phyloP scores from a whole-genome alignment of 1,140 invertebrate species.

The Papilio aristodemus region DNA sequence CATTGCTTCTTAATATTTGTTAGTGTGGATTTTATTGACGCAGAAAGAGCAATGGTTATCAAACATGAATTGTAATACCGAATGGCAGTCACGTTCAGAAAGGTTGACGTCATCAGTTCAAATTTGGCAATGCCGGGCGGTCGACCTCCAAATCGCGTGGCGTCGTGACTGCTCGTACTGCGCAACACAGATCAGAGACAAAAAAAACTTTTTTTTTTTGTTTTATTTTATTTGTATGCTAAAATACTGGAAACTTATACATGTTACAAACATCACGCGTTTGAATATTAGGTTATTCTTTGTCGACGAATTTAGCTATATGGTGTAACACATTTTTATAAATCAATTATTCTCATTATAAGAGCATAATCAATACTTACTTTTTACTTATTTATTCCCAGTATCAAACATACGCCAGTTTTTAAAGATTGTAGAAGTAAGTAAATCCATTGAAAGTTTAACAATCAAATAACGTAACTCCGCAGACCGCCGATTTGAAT shows the following conservation, averaged over 20 bases:
- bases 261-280: not conserved
- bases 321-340: too few species aligned
- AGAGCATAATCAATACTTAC: too few species aligned
- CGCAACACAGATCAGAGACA: slow-evolving; percentile 52
- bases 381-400: too few species aligned
- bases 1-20: slow-evolving; percentile 10
- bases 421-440: too few species aligned
- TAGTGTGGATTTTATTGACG: not conserved
- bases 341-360: too few species aligned
- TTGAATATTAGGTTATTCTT: not conserved
- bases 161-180: slow-evolving; percentile 58
- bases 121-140: slow-evolving; percentile 73
- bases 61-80: not conserved
- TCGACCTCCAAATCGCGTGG: slow-evolving; percentile 62
- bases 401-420: too few species aligned
- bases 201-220: slow-evolving; percentile 23
- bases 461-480: too few species aligned
- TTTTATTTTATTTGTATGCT: not conserved
- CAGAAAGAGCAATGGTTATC: slow-evolving; percentile 35
- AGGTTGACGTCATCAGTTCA: slow-evolving; percentile 62
- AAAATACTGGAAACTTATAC: not conserved
- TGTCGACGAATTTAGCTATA: not conserved
- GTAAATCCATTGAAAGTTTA: too few species aligned
- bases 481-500: too few species aligned
- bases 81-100: slow-evolving; percentile 18